phyloP scores from a whole-genome alignment of 23 tunicate species.

The Phallusia fumigata region DNA sequence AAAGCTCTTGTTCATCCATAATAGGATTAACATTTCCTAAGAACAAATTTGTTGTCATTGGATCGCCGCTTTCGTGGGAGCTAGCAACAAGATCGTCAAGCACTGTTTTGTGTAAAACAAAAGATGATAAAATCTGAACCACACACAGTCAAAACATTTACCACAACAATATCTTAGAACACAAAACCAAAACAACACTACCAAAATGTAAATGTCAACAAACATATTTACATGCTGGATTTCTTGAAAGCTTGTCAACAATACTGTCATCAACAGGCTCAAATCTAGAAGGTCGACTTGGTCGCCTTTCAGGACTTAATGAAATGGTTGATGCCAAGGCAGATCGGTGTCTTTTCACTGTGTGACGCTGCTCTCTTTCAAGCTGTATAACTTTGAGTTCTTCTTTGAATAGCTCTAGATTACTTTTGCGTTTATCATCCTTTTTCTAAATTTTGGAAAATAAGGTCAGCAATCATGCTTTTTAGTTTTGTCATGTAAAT shows the following conservation, averaged over 20 bases:
- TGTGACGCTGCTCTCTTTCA: slow-evolving; percentile 86
- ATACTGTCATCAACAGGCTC: slow-evolving; percentile 52
- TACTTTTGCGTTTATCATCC: slow-evolving; percentile 87
- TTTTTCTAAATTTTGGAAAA: slow-evolving; percentile 64
- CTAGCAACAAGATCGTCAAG: slow-evolving; percentile 90
- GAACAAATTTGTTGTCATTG: slow-evolving; percentile 91
- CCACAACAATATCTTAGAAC: not conserved
- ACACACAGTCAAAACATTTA: not conserved
- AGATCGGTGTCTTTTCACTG: slow-evolving; percentile 43
- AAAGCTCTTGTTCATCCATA: slow-evolving; percentile 86
- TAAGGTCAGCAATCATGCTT: not conserved
- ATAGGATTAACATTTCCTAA: slow-evolving; percentile 92
- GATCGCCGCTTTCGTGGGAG: slow-evolving; percentile 85
- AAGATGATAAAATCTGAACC: not conserved
- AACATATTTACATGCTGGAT: slow-evolving; percentile 29
- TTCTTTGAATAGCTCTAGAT: slow-evolving; percentile 89
- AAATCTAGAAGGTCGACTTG: slow-evolving; percentile 51
- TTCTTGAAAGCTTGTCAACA: slow-evolving; percentile 30
- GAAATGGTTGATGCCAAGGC: not conserved
- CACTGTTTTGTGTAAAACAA: slow-evolving; percentile 41
- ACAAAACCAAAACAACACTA: not conserved
- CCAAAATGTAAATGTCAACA: not conserved
- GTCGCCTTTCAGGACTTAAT: slow-evolving; percentile 20
- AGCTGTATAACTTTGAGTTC: slow-evolving; percentile 77
- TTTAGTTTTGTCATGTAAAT: not conserved